Evolutionary conservation across 2,113 vertebrate species (phyloP).

Genomic region (Phainopepla nitens): DNA sequence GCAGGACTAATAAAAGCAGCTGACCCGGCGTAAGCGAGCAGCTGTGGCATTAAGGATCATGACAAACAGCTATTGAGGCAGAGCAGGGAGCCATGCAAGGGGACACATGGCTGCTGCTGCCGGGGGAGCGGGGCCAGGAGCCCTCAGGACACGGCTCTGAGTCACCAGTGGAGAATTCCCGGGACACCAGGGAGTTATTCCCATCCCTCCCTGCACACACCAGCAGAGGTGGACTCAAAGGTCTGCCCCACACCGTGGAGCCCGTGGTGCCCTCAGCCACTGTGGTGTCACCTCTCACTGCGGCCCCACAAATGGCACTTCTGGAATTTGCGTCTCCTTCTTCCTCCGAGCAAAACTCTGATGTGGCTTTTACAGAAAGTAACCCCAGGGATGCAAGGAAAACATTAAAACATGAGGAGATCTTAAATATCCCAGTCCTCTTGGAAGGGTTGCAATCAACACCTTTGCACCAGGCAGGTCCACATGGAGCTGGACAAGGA

Average conservation of each 20-base stretch:
- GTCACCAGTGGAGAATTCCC: not conserved
- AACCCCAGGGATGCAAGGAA: no score
- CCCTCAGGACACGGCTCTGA: not conserved
- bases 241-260: fast-evolving
- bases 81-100: not conserved
- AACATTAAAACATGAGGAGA: not conserved
- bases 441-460: not conserved
- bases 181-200: not conserved
- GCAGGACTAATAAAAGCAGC: constrained; percentile 68
- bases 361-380: not conserved
- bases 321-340: fast-evolving
- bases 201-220: not conserved
- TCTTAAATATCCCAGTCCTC: not conserved
- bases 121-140: not conserved
- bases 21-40: constrained; percentile 52
- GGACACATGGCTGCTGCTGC: not conserved
- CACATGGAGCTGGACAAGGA: not conserved
- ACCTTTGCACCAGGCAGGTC: not conserved
- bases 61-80: not conserved
- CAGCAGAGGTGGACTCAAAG: not conserved
- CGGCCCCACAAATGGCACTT: not conserved
- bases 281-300: not conserved
- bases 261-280: fast-evolving
- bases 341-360: not conserved
- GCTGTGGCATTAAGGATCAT: constrained; percentile 40